phyloP scores from a whole-genome alignment of 2,797 vertebrate species.

The Sebastes melanostomus region DNA sequence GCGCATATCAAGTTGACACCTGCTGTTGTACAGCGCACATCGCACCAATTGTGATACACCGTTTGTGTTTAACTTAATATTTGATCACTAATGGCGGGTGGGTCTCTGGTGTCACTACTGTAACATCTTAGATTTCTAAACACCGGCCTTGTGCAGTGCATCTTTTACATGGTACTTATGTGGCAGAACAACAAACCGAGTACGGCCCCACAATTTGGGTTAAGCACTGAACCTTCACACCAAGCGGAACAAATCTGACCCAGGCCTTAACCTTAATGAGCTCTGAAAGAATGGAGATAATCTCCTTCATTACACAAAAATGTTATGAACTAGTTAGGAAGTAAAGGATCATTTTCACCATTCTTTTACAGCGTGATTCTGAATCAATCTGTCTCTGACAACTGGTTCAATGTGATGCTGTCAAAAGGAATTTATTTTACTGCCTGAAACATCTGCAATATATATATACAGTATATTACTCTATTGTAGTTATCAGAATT shows the following conservation, averaged over 20 bases:
- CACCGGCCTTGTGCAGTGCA: background rate
- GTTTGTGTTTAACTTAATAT: background rate
- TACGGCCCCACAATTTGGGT: background rate
- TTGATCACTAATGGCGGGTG: background rate
- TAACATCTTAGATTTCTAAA: background rate
- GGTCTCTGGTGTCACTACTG: background rate
- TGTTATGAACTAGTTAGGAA: background rate
- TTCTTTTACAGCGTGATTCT: background rate
- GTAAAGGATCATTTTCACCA: background rate
- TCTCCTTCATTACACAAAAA: background rate
- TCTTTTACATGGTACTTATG: background rate
- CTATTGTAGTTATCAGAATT: background rate
- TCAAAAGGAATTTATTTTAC: background rate
- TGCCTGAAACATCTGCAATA: background rate
- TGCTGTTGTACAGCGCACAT: background rate
- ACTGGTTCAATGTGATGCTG: background rate
- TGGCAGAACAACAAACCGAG: background rate
- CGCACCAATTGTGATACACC: background rate
- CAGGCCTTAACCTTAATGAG: background rate
- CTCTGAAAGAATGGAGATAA: background rate
- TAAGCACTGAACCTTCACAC: background rate
- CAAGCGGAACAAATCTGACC: background rate
- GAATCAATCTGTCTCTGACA: background rate
- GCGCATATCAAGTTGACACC: background rate
- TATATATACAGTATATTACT: background rate